Evolutionary conservation across 2,113 vertebrate species (phyloP), one percentile per base, ranked within the genome.

Genomic region (Maccullochella peelii): DNA sequence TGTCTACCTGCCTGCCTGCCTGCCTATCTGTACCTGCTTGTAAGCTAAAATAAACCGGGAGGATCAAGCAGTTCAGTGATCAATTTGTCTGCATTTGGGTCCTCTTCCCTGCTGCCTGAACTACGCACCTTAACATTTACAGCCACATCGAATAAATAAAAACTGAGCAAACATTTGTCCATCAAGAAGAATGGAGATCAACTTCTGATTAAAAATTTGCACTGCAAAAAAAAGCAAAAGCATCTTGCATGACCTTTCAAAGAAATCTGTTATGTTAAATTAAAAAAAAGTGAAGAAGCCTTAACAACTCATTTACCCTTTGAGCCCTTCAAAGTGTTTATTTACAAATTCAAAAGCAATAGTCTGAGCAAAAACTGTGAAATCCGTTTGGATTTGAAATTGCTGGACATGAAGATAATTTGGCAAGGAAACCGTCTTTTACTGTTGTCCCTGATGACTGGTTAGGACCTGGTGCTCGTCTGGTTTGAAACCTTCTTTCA

Each of bases 311-410:
- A 76, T 66, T 73, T 54, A 21, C 65, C 40, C 79, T 36, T 40
- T 54, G 73, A 75, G 65, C 47, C 36, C 62, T 69, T 72, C 40
- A 73, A 70, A 73, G 57, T 59, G 36, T 79, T 72, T 75, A 61
- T 73, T n/a, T 40, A 70, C 2, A 54, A 54, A 70, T 74, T 73
- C 36, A 79, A 79, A 87, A 57, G 30, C 21, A 57, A 42, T n/a
- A 27, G 6, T 18, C 30, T 59, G 69, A 79, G 79, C 65, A 78
- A 67, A 49, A 54, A 79, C 25, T 36, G 77, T 61, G 73, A 15
- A 83, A 73, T 79, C 4, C 16, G 74, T 36, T 72, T 25, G 23
- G 50, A 27, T 76, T 77, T 69, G 57, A 83, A 80, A 75, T 72
- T 0, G 1, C 14, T 40, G 23, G 33, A 62, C 42, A 49, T 61